Evolutionary conservation across 1,140 invertebrate species (phyloP).

Genomic region (Neocloeon triangulifer): DNA sequence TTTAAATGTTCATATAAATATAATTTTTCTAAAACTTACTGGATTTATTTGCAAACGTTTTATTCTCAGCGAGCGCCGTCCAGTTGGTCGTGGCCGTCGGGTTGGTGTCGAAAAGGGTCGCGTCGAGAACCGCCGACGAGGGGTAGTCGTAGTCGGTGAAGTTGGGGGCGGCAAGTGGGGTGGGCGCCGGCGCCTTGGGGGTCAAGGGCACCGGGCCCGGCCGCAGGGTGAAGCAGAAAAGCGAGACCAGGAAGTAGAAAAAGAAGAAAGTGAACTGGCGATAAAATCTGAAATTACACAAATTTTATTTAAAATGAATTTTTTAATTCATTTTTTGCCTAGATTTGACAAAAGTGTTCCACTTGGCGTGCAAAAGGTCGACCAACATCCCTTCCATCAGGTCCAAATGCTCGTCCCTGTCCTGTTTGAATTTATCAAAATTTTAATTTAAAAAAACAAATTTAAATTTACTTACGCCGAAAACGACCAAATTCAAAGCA

Average conservation of each 20-base stretch:
- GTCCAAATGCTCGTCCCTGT: constrained; percentile 84
- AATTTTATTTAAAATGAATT: background rate
- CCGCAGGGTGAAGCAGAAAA: constrained; percentile 65
- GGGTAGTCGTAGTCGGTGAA: background rate
- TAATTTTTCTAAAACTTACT: too few species aligned
- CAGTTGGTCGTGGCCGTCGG: too few species aligned
- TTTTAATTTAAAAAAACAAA: constrained; percentile 2
- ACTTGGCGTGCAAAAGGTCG: constrained; percentile 88
- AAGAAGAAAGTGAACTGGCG: constrained; percentile 74
- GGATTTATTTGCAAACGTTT: too few species aligned
- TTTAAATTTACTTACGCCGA: constrained; percentile 47
- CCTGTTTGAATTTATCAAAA: constrained; percentile 28
- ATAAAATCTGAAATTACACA: constrained; percentile 47
- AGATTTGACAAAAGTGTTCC: constrained; percentile 91
- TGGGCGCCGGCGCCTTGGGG: too few species aligned
- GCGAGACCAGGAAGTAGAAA: constrained; percentile 69
- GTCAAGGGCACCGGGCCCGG: constrained; percentile 35
- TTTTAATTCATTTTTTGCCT: constrained; percentile 16
- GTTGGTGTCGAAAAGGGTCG: background rate
- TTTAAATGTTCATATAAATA: too few species aligned
- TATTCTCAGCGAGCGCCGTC: too few species aligned
- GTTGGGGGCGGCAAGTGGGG: background rate
- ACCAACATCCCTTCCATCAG: constrained; percentile 87
- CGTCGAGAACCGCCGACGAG: background rate
- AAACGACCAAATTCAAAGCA: constrained; percentile 91